A percentile compares a stretch with the other conserved stretches of the same genome.
These are phyloP conservation scores for Drosophila pegasa DNA, from an alignment of 2,888 invertebrate genomes.

Conservation along the genomic window DNA sequence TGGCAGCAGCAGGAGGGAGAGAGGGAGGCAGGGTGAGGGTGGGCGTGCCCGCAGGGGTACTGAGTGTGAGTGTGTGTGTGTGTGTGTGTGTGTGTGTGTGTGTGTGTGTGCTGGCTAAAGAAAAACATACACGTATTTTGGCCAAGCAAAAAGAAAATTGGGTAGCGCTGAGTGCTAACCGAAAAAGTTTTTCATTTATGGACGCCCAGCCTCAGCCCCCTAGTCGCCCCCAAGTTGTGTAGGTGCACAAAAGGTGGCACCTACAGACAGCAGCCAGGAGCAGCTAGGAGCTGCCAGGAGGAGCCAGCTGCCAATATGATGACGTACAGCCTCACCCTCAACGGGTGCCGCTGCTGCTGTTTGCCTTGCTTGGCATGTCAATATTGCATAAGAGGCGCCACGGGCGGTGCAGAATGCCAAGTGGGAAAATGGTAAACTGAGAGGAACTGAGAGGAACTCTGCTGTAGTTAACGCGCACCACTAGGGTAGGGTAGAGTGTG, in stretches of 20 bases:
- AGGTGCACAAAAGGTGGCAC: constrained; percentile 57
- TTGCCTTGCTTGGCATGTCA: constrained; percentile 68
- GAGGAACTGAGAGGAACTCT: constrained; percentile 17
- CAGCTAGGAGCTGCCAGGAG: constrained; percentile 19
- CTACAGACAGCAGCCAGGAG: constrained; percentile 34
- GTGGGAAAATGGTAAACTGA: constrained; percentile 16
- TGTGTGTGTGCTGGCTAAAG: constrained; percentile 64
- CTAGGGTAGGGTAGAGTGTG: constrained; percentile 20
- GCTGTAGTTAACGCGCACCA: constrained; percentile 76
- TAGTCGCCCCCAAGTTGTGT: constrained; percentile 18
- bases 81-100: no score
- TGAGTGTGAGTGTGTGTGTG: not conserved
- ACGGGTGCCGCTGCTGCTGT: constrained; percentile 24
- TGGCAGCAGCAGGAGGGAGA: constrained; percentile 17
- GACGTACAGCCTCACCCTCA: constrained; percentile 28
- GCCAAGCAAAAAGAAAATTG: constrained; percentile 77
- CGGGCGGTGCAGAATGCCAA: constrained; percentile 63
- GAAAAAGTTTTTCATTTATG: constrained; percentile 76
- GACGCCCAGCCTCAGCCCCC: not conserved
- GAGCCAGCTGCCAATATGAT: constrained; percentile 39
- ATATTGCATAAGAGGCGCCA: constrained; percentile 76
- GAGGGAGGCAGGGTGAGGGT: not conserved
- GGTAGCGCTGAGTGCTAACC: constrained; percentile 77
- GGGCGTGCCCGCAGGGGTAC: constrained; percentile 4
- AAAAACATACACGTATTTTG: constrained; percentile 79